Conservation (phyloP, 53 echinoderm and acorn worm species). For the Zoroaster sp. region DNA sequence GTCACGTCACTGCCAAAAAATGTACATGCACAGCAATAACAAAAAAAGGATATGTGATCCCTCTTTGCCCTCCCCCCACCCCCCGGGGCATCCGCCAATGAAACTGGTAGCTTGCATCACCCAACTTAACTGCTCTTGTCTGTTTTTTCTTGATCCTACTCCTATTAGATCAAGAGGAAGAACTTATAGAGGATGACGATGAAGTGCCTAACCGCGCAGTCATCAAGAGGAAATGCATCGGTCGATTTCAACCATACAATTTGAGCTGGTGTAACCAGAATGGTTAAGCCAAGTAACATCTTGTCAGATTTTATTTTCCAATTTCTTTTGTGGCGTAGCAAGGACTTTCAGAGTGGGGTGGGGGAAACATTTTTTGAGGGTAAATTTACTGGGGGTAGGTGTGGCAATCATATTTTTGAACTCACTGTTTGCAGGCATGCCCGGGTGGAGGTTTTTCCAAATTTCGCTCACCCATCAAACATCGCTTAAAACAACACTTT, state of each 20-base stretch:
- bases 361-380: too few relatives aligned
- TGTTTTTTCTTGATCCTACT: not conserved
- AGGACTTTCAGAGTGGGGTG: too few relatives aligned
- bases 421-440: too few relatives aligned
- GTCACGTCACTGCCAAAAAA: not conserved
- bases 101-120: not conserved
- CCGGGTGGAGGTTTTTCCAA: too few relatives aligned
- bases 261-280: conserved; percentile 18
- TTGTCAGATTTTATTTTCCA: too few relatives aligned
- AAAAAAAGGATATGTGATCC: not conserved
- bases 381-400: too few relatives aligned
- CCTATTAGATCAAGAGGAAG: conserved; percentile 27
- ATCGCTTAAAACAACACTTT: too few relatives aligned
- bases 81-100: not conserved
- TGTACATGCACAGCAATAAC: not conserved
- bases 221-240: conserved; percentile 37
- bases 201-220: conserved; percentile 48
- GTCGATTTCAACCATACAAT: conserved; percentile 35
- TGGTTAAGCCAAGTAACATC: too few relatives aligned
- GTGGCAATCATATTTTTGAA: too few relatives aligned
- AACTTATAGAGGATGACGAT: conserved; percentile 3
- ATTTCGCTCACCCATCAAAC: too few relatives aligned
- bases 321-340: too few relatives aligned
- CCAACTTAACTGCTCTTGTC: not conserved
- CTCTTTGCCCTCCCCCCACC: not conserved